Conservation (phyloP, 2,113 vertebrate genomes). For the Muntiacus muntjak region DNA sequence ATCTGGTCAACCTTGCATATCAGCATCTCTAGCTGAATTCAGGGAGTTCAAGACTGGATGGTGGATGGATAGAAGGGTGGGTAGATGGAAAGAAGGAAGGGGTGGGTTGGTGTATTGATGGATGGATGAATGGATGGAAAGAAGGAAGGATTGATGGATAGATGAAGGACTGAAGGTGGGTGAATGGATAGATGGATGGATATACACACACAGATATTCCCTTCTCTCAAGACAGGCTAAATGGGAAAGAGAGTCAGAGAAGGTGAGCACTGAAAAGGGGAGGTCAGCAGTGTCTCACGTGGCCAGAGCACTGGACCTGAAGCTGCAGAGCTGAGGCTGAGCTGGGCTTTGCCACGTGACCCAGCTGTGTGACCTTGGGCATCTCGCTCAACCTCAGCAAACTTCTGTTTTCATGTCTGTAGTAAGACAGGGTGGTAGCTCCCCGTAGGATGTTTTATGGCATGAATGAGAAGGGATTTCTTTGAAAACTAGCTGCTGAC, state of each 20-base stretch:
- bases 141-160: no score
- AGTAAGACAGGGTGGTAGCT: accelerated
- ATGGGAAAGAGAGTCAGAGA: not conserved
- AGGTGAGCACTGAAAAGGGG: not conserved
- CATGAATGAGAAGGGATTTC: not conserved
- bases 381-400: no score
- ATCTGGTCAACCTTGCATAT: not conserved
- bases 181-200: no score
- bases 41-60: not conserved
- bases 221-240: not conserved
- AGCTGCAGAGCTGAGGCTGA: not conserved
- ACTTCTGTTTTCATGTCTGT: not conserved
- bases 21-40: not conserved
- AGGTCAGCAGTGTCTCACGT: accelerated
- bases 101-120: not conserved
- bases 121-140: not conserved
- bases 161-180: not conserved
- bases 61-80: accelerated
- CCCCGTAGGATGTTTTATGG: not conserved
- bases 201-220: not conserved
- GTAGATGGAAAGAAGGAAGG: no score
- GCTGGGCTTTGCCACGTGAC: not conserved
- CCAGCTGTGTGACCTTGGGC: not conserved
- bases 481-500: not conserved
- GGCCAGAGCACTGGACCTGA: not conserved